These are phyloP conservation scores for Scaptodrosophila latifasciaeformis DNA, from an alignment of 2,888 invertebrate genomes.

Conservation along the genomic window DNA sequence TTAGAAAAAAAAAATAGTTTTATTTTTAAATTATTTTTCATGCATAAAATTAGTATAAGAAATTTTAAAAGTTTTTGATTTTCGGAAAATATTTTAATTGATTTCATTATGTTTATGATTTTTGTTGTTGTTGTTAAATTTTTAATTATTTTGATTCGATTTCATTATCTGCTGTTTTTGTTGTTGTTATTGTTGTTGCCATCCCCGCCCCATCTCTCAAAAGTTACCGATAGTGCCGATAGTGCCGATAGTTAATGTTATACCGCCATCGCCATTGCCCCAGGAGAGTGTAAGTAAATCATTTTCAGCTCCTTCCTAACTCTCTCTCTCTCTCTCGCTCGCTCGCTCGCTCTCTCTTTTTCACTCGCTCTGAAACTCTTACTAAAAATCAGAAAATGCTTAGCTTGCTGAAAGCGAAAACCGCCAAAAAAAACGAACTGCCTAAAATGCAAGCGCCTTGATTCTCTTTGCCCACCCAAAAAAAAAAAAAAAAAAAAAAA, in stretches of 20 bases:
- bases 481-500: neutral
- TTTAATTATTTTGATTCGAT: neutral
- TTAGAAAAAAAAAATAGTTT: too few relatives aligned
- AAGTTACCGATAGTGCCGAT: slow-evolving; percentile 51
- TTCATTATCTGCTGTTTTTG: neutral
- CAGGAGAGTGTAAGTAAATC: slow-evolving; percentile 63
- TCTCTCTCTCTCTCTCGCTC: slow-evolving; percentile 6
- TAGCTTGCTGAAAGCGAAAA: neutral
- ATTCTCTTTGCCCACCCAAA: neutral
- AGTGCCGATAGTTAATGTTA: slow-evolving; percentile 63
- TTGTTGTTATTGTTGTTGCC: neutral
- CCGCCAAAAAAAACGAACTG: neutral
- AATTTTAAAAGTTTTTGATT: too few relatives aligned
- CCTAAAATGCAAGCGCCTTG: neutral
- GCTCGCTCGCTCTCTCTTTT: neutral
- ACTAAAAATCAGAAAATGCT: too few relatives aligned
- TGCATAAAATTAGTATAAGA: too few relatives aligned
- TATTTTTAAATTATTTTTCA: too few relatives aligned
- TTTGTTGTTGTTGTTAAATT: too few relatives aligned
- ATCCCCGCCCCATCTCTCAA: slow-evolving; percentile 30
- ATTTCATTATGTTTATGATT: too few relatives aligned
- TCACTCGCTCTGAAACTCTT: too few relatives aligned
- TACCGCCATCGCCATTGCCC: slow-evolving; percentile 58
- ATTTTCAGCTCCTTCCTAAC: slow-evolving; percentile 20
- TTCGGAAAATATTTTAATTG: too few relatives aligned